phyloP scores from a whole-genome alignment of 2,113 vertebrate species.

The Terrapene triunguis region DNA sequence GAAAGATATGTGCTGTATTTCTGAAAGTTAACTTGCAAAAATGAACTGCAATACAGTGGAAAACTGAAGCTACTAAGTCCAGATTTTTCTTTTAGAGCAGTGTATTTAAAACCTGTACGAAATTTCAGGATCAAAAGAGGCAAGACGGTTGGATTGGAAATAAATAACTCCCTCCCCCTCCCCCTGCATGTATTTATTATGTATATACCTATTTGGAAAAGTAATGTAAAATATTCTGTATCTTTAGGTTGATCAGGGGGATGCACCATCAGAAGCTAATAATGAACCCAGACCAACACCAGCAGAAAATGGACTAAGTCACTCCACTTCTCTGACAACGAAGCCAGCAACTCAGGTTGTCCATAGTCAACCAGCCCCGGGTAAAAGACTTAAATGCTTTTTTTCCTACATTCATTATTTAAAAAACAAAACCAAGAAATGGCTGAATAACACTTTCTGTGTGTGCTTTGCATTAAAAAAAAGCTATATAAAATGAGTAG shows the following conservation, averaged over 20 bases:
- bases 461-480: neutral
- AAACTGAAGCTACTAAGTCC: neutral
- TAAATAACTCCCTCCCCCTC: neutral
- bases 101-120: neutral
- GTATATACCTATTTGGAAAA: neutral
- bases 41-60: neutral
- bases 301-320: slow-evolving; percentile 92
- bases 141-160: neutral
- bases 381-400: slow-evolving; percentile 71
- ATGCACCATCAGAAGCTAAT: slow-evolving; percentile 85
- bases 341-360: slow-evolving; percentile 88
- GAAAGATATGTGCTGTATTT: slow-evolving; percentile 21
- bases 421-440: neutral
- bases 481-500: neutral
- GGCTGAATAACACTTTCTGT: neutral
- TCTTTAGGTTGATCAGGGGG: slow-evolving; percentile 88
- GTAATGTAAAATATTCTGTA: neutral
- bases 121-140: neutral
- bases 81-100: neutral
- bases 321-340: slow-evolving; percentile 85
- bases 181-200: neutral
- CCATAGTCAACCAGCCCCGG: slow-evolving; percentile 89
- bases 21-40: neutral
- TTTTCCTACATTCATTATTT: neutral
- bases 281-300: slow-evolving; percentile 85